Conservation (phyloP, 2,888 invertebrate genomes). For the Epirrhoe alternata region DNA sequence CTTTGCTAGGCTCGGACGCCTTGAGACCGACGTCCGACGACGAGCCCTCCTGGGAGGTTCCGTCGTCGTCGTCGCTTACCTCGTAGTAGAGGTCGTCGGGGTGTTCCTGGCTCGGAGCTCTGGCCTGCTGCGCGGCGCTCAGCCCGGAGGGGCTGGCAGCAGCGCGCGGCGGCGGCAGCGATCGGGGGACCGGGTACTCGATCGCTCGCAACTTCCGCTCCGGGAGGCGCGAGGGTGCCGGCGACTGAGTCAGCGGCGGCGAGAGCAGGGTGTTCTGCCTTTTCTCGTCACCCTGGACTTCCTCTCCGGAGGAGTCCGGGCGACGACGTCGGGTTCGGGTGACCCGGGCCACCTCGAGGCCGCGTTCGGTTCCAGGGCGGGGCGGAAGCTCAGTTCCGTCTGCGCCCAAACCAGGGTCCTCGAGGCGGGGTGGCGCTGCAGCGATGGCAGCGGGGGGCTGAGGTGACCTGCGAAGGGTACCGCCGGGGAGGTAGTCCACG, state of each 20-base stretch:
- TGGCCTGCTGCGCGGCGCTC: neutral
- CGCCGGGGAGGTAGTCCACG: too few relatives aligned
- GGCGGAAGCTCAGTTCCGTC: conserved; percentile 2
- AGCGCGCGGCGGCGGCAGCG: neutral
- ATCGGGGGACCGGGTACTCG: neutral
- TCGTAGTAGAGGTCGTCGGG: too few relatives aligned
- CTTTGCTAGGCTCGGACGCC: neutral
- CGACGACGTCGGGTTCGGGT: neutral
- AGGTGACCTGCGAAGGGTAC: too few relatives aligned
- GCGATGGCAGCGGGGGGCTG: neutral
- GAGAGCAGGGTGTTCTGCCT: neutral
- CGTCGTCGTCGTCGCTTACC: neutral
- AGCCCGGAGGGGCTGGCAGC: too few relatives aligned
- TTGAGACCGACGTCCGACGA: neutral
- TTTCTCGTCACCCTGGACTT: neutral
- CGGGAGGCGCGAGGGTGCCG: neutral
- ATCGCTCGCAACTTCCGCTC: too few relatives aligned
- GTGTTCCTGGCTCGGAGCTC: too few relatives aligned
- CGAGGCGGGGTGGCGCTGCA: neutral
- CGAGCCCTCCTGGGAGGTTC: neutral
- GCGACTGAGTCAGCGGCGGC: neutral
- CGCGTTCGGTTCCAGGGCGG: neutral
- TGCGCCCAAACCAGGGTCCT: neutral
- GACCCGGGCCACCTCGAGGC: neutral
- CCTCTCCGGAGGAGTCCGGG: neutral